Percentiles rank a stretch among this genome's conserved stretches.
These are phyloP conservation scores for Muraenolepis orangiensis DNA, from an alignment of 2,797 vertebrate species.

Conservation along the genomic window DNA sequence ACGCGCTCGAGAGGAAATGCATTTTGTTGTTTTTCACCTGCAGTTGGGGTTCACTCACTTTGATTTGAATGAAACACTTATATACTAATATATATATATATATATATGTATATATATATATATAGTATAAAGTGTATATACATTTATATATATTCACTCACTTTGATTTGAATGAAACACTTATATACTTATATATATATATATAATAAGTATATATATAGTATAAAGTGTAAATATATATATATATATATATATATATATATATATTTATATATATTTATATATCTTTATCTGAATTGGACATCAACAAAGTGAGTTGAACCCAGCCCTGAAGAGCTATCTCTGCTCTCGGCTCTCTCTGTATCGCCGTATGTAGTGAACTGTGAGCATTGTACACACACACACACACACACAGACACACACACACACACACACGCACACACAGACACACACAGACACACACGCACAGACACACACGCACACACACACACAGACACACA, in stretches of 20 bases:
- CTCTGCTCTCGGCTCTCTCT: slow-evolving; percentile 28
- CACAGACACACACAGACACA: slow-evolving; percentile 49
- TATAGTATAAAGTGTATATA: too few species aligned
- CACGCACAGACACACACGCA: slow-evolving; percentile 54
- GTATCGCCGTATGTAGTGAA: slow-evolving; percentile 27
- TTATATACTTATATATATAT: too few species aligned
- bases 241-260: too few species aligned
- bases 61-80: slow-evolving; percentile 15
- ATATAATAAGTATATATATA: too few species aligned
- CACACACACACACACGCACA: slow-evolving; percentile 55
- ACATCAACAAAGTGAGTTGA: slow-evolving; percentile 18
- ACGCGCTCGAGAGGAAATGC: too few species aligned
- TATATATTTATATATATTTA: too few species aligned
- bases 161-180: slow-evolving; percentile 22
- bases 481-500: too few species aligned
- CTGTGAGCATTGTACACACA: slow-evolving; percentile 41
- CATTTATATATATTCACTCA: too few species aligned
- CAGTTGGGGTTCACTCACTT: slow-evolving; percentile 19
- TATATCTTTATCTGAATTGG: too few species aligned
- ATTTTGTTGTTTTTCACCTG: neutral
- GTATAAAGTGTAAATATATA: too few species aligned
- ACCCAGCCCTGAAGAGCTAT: slow-evolving; percentile 23
- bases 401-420: slow-evolving; percentile 51
- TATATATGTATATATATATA: too few species aligned
- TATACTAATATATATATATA: too few species aligned